phyloP scores from a whole-genome alignment of 1,140 invertebrate species.

The Lepidotrigona ventralis region DNA sequence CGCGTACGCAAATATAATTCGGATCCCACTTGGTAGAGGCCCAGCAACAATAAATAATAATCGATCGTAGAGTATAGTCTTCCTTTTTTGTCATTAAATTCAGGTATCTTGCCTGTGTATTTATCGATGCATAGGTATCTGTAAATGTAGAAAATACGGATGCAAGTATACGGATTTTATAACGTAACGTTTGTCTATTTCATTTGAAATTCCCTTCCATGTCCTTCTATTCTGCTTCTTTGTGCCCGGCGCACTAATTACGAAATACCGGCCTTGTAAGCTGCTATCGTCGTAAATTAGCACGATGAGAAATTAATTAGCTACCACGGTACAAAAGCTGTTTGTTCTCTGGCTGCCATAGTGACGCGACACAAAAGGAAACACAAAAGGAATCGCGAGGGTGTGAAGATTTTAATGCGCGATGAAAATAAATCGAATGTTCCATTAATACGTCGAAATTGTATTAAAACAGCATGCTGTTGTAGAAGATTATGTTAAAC shows the following conservation, averaged over 20 bases:
- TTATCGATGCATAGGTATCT: slow-evolving; percentile 25
- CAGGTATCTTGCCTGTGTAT: slow-evolving; percentile 23
- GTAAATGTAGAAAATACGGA: slow-evolving; percentile 30
- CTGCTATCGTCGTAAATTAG: background rate
- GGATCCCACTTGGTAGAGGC: slow-evolving; percentile 5
- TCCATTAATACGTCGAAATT: no score
- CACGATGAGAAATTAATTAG: slow-evolving; percentile 20
- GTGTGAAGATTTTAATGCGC: background rate
- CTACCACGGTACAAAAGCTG: background rate
- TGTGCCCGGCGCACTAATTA: slow-evolving; percentile 18
- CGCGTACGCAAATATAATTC: background rate
- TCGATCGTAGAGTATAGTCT: slow-evolving; percentile 26
- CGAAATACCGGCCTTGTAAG: background rate
- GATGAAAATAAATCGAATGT: background rate
- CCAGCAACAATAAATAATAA: slow-evolving; percentile 1
- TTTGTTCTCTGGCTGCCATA: background rate
- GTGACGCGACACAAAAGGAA: background rate
- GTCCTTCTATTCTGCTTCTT: no score
- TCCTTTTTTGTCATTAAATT: slow-evolving; percentile 16
- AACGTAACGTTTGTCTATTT: slow-evolving; percentile 22
- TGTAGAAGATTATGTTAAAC: background rate
- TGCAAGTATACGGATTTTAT: slow-evolving; percentile 46
- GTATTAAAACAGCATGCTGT: background rate
- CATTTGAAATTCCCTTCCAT: background rate
- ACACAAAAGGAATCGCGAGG: background rate